Conservation (phyloP, 2,113 vertebrate genomes). For the Bagarius yarrelli region DNA sequence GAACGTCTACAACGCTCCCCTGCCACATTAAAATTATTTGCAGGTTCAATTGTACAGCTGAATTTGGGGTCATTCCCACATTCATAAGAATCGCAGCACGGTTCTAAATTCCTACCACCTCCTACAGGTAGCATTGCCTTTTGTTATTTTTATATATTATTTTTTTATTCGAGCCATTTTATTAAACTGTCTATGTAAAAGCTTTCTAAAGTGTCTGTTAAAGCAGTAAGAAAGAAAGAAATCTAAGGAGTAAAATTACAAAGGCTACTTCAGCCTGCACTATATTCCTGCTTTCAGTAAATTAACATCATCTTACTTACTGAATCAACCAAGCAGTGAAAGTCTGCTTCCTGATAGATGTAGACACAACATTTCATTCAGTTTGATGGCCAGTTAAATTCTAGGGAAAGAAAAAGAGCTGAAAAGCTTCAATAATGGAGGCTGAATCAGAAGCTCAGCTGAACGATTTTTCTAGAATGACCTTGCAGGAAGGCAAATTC, state of each 20-base stretch:
- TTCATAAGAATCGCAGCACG: too few species aligned
- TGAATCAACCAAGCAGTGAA: not conserved
- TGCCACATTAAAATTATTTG: too few species aligned
- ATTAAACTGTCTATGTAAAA: too few species aligned
- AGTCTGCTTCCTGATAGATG: slow-evolving; percentile 20
- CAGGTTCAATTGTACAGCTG: too few species aligned
- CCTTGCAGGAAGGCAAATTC: slow-evolving; percentile 33
- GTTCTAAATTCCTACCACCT: too few species aligned
- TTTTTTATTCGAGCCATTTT: too few species aligned
- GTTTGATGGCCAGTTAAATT: slow-evolving; percentile 35
- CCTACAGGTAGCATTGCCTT: too few species aligned
- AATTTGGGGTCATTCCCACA: too few species aligned
- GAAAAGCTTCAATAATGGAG: slow-evolving; percentile 22
- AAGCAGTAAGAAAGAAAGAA: not conserved
- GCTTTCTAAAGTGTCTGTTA: not conserved
- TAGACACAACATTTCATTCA: slow-evolving; percentile 31
- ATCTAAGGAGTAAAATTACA: not conserved
- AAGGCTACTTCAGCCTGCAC: not conserved
- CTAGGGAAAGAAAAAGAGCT: slow-evolving; percentile 17
- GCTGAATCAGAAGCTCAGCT: slow-evolving; percentile 14
- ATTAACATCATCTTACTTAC: slow-evolving; percentile 25
- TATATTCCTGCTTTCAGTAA: not conserved
- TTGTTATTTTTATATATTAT: too few species aligned
- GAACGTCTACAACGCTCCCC: too few species aligned
- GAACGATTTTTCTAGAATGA: slow-evolving; percentile 38